Base-by-base conservation (phyloP, 2,113 vertebrate genomes). In the Cephalopterus ornatus region DNA sequence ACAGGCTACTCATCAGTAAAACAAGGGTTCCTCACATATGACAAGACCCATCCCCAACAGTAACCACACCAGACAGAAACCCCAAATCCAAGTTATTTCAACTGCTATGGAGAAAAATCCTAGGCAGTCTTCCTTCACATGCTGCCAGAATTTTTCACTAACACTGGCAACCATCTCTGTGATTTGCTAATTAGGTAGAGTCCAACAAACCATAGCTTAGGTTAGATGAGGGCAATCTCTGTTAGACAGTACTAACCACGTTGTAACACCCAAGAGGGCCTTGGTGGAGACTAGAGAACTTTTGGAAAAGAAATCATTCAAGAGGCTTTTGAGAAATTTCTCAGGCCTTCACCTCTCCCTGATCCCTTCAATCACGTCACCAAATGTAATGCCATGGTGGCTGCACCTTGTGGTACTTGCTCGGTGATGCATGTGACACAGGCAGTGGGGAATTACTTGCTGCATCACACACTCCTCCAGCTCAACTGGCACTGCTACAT, bases 201-300 rank as follows among this genome's bases (percentile, higher is more conserved):
- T 42, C 61, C 92, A 75, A 14, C 3, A 6, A 89, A 5, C 39
- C 22, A 44, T 1, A 30, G 41, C 55, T 9, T 4, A 46, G 82
- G 49, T 91, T 42, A 95, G 80, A 85, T 2, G 15, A 66, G 35
- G 52, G 47, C 55, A 61, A 85, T 67, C 68, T 90, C 84, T 86
- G 32, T 50, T 63, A 35, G 89, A 53, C 35, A n/a, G 21, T 62
- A 33, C 78, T 91, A 94, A 94, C 39, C 74, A 85, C 50, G 26
- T 0, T 0, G 0, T 8, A 80, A 23, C 23, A 70, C 67, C 59
- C 75, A 33, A 2, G 22, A 73, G 72, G 28, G 33, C 41, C 73
- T 17, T 62, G 24, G 35, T 35, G 37, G 72, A 84, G 47, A 85
- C 23, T 8, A 46, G 19, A 73, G 41, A 91, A 71, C 68, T 79